Conservation (phyloP, 2,113 vertebrate species). For the Calyptommatus sinebrachiatus region DNA sequence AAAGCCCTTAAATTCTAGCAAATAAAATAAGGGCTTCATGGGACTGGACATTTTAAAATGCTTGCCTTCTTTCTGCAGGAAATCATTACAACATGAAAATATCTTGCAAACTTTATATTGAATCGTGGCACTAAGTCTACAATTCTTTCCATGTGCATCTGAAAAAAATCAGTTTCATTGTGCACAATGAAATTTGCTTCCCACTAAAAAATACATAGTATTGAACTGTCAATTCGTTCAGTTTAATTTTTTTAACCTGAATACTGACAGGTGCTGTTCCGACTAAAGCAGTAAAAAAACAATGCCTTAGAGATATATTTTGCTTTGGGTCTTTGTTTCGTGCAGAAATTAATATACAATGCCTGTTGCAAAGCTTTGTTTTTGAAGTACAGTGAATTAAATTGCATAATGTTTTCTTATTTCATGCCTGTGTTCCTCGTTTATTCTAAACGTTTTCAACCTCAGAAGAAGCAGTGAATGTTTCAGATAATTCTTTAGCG, state of each 20-base stretch:
- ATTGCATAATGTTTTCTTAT: too few species aligned
- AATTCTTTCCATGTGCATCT: background rate
- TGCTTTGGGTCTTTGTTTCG: background rate
- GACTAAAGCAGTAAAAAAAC: too few species aligned
- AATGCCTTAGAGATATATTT: background rate
- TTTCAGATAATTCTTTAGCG: too few species aligned
- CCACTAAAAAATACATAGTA: background rate
- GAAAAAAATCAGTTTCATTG: background rate
- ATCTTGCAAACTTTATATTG: background rate
- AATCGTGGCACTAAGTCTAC: background rate
- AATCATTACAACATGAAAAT: background rate
- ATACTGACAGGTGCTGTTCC: background rate
- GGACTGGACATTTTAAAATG: rapidly evolving
- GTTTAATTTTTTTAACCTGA: too few species aligned
- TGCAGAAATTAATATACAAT: too few species aligned
- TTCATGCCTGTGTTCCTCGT: too few species aligned
- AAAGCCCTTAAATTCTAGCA: background rate
- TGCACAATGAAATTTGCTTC: background rate
- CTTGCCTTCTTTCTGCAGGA: background rate
- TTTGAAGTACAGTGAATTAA: too few species aligned
- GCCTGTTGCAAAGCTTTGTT: too few species aligned
- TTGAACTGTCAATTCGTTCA: background rate
- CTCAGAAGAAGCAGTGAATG: too few species aligned
- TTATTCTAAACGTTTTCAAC: too few species aligned
- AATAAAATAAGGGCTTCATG: background rate